phyloP scores from a whole-genome alignment of 2,797 vertebrate species.

The Sebastes nivosus region DNA sequence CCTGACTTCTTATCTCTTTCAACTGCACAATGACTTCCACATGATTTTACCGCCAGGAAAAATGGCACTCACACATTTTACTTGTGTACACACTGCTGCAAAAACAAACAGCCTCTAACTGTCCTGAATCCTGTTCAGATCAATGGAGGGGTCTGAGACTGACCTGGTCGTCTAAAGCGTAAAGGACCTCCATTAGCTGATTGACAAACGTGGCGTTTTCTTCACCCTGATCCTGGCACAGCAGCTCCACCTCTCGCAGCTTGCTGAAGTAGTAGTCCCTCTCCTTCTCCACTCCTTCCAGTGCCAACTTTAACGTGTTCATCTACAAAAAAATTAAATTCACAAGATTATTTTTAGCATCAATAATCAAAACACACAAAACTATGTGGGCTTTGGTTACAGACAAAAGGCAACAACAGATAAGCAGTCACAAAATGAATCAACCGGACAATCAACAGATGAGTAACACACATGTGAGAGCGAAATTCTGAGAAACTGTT shows the following conservation, averaged over 20 bases:
- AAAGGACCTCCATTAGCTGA: slow-evolving; percentile 96
- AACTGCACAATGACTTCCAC: slow-evolving; percentile 24
- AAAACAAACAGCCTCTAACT: neutral
- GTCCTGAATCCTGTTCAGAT: neutral
- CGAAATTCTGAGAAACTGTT: neutral
- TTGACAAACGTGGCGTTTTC: slow-evolving; percentile 92
- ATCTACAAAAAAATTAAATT: slow-evolving; percentile 78
- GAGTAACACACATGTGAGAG: neutral
- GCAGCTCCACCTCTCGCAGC: slow-evolving; percentile 96
- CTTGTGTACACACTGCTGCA: neutral
- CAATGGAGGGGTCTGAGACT: slow-evolving; percentile 47
- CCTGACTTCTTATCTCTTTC: slow-evolving; percentile 17
- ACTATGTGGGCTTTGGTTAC: neutral
- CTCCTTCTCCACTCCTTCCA: slow-evolving; percentile 98
- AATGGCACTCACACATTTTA: neutral
- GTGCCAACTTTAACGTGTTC: slow-evolving; percentile 94
- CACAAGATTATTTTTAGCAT: neutral
- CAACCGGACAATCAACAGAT: neutral
- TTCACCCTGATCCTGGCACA: slow-evolving; percentile 95
- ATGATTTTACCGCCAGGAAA: slow-evolving; percentile 32
- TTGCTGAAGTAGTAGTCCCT: slow-evolving; percentile 99
- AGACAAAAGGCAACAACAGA: neutral
- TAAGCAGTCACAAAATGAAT: neutral
- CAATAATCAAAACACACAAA: neutral
- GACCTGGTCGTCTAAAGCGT: slow-evolving; percentile 95